Base-by-base conservation (phyloP, 2,113 vertebrate genomes). In the Carlito syrichta region DNA sequence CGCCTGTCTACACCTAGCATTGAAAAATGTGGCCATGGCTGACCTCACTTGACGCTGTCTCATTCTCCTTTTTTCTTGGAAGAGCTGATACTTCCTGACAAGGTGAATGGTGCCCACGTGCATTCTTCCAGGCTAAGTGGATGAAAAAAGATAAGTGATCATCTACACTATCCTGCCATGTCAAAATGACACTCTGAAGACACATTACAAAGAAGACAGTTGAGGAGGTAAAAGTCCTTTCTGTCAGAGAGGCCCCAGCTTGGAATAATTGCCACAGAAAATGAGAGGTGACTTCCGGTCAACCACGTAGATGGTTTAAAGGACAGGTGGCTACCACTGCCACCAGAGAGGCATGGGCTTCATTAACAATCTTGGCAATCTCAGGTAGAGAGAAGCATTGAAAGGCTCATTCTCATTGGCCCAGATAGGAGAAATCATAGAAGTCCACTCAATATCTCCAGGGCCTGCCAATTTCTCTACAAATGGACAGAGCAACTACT, bases 11-110 rank as follows among this genome's bases (percentile, higher is more conserved):
- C 1, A 40, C n/a, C 54, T 9, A n/a, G 43, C 25, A 43, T 66
- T 83, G 40, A 73, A 94, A 62, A 45, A 32, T 35, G 35, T 17
- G 48, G 62, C 45, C 56, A 23, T 6, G 11, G 43, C 14, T 92
- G 89, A 92, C 52, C 50, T 60, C 45, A 48, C 45, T 63, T 7
- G 45, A 8, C 38, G 50, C 56, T 84, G 63, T 69, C 79, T 87
- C 45, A 30, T 43, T 20, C 40, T 78, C 40, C 13, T 91, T 78
- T 82, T 35, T 23, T 84, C 23, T 16, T 6, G 4, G 38, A 90
- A 96, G 35, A 84, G 73, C 52, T 74, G 63, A 93, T 96, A 96
- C 40, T 91, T 95, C 89, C 52, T 87, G 77, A 92, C 68, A 93
- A 96, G 86, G 84, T 40, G 52, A 94, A 71, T 23, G n/a, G 35